Evolutionary conservation across 35 echinoderm and acorn worm genomes (phyloP), one percentile per base, ranked within the genome.

Genomic region (Ophioderma brevispina): DNA sequence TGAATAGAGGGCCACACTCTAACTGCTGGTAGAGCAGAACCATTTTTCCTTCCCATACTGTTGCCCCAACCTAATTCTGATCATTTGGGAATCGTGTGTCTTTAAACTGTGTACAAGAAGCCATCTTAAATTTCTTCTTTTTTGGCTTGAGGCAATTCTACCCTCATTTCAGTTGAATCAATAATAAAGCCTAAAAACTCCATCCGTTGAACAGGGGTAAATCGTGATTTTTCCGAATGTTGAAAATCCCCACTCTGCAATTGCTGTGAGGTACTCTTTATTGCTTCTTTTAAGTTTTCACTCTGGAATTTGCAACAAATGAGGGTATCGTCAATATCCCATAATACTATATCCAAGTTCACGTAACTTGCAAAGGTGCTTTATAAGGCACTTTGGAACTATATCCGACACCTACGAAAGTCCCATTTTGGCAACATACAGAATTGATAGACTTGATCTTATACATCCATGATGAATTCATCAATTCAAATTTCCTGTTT

Each of bases 381-480:
- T 87, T 37, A 91, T 93, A 37, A 91, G 94, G 88, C 95, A 97
- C 14, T 90, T 97, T 35, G 90, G 94, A 23, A 91, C 85, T 80
- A 92, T 84, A 32, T 87, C 21, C 3, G 89, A 89, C 3, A 55
- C 89, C 82, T 84, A 88, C 1, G 78, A 40, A 31, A 95, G 59
- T 13, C 94, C 83, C 83, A n/a, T n/a, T 95, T 95, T 79, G 94
- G 89, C 40, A 88, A 38, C 33, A 59, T 78, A 39, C 32, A 92
- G 31, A 77, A 96, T 77, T 96, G 90, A 33, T 38, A 96, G 14
- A 87, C 19, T 39, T 40, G 23, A 41, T 64, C 78, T 40, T 49
- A n/a, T n/a, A n/a, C n/a, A n/a, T 49, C 94, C 90, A 96, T 4
- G n/a, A 39, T n/a, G 83, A 96, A 92, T 37, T 87, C n/a, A n/a